Conservation (phyloP, 2,888 invertebrate species). For the Timema podura region DNA sequence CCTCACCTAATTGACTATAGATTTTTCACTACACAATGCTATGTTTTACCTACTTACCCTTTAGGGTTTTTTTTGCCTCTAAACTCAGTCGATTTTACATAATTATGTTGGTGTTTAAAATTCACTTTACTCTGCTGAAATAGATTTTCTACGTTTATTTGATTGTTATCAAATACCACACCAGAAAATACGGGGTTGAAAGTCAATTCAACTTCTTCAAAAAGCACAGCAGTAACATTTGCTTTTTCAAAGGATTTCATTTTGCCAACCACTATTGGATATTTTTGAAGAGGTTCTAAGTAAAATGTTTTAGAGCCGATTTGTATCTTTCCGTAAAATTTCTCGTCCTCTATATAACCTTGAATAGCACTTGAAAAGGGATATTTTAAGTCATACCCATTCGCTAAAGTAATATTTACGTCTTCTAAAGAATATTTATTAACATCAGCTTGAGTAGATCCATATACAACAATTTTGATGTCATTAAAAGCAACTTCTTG, state of each 20-base stretch:
- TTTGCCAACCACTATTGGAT: constrained; percentile 14
- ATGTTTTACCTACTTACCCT: too few relatives aligned
- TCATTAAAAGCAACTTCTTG: neutral
- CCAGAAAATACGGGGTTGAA: too few relatives aligned
- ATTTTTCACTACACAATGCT: too few relatives aligned
- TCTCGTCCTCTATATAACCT: constrained; percentile 10
- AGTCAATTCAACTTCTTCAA: too few relatives aligned
- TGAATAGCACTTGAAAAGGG: constrained; percentile 9
- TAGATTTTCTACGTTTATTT: too few relatives aligned
- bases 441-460: neutral
- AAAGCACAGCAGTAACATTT: neutral
- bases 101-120: too few relatives aligned
- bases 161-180: too few relatives aligned
- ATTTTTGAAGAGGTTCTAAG: constrained; percentile 18
- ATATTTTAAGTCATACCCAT: neutral
- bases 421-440: neutral
- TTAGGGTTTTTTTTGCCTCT: too few relatives aligned
- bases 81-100: too few relatives aligned
- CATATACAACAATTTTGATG: neutral
- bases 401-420: neutral
- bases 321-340: constrained; percentile 18
- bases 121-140: too few relatives aligned
- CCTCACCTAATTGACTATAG: too few relatives aligned
- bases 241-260: neutral
- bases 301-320: constrained; percentile 13